A percentile compares a stretch with the other conserved stretches of the same genome.
Conservation (phyloP, 64 coral and sea anemone species). For the Platygyra sinensis region DNA sequence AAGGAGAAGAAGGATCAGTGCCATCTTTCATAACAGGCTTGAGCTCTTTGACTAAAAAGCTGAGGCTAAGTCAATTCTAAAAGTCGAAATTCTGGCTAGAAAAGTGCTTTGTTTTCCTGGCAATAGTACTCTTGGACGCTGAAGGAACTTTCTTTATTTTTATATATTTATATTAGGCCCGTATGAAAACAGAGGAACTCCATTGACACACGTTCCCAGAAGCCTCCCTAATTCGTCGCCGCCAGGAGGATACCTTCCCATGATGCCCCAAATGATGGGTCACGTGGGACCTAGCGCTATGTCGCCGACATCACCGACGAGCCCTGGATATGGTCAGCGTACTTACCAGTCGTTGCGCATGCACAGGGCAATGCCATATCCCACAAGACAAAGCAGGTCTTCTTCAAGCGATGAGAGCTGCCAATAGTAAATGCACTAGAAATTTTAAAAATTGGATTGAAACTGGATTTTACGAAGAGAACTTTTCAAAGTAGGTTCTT, state of each 20-base stretch:
- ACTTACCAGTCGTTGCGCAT: slow-evolving; percentile 51
- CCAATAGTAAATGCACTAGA: neutral
- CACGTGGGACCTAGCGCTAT: slow-evolving; percentile 23
- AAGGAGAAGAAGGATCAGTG: no score
- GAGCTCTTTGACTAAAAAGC: no score
- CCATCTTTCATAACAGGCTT: no score
- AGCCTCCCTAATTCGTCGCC: slow-evolving; percentile 23
- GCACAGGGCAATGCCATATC: slow-evolving; percentile 46
- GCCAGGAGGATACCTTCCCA: slow-evolving; percentile 37
- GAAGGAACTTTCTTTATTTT: no score
- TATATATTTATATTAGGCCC: slow-evolving; percentile 1
- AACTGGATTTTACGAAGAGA: neutral
- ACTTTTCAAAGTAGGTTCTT: neutral
- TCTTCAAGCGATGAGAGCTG: slow-evolving; percentile 45
- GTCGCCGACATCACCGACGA: slow-evolving; percentile 48
- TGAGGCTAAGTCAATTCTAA: no score
- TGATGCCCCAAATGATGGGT: slow-evolving; percentile 62
- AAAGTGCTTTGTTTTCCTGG: no score
- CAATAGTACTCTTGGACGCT: neutral
- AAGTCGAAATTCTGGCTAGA: no score
- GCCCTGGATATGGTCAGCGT: slow-evolving; percentile 56
- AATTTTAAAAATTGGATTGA: neutral
- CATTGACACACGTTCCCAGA: slow-evolving; percentile 25
- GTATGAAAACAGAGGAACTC: slow-evolving; percentile 38
- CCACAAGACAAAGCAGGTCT: slow-evolving; percentile 32